Percentiles rank a stretch among this genome's conserved stretches.
These are phyloP conservation scores for Drosophila ananassae DNA, from an alignment of 1,140 invertebrate species.

Conservation along the genomic window DNA sequence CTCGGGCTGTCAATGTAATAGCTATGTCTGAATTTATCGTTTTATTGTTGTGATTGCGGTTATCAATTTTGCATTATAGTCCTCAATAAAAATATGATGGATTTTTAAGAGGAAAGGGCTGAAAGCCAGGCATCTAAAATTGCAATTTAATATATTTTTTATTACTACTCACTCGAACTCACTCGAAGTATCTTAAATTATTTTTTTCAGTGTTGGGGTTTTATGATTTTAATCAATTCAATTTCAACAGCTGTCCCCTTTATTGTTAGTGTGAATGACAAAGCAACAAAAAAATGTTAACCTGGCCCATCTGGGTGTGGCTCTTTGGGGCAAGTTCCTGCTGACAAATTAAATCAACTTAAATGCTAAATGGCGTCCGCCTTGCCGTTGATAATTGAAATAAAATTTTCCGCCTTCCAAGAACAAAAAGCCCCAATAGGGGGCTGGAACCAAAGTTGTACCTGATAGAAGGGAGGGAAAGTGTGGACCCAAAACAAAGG, in stretches of 20 bases:
- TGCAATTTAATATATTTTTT: background rate
- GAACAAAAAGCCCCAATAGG: slow-evolving; percentile 19
- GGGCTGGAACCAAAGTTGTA: background rate
- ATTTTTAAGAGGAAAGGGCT: background rate
- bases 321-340: slow-evolving; percentile 28
- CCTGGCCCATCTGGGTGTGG: slow-evolving; percentile 7
- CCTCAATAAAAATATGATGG: background rate
- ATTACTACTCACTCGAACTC: background rate
- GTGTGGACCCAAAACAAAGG: slow-evolving; percentile 55
- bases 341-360: slow-evolving; percentile 56
- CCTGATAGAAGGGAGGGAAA: slow-evolving; percentile 3
- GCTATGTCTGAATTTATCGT: slow-evolving; percentile 2
- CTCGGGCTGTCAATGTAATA: slow-evolving; percentile 12
- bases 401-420: slow-evolving; percentile 53
- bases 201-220: background rate
- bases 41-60: slow-evolving; percentile 17
- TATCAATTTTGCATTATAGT: slow-evolving; percentile 24
- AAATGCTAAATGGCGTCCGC: slow-evolving; percentile 41
- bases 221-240: slow-evolving; percentile 10
- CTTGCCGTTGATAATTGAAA: slow-evolving; percentile 74
- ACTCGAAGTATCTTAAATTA: background rate
- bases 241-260: slow-evolving; percentile 7
- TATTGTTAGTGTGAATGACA: slow-evolving; percentile 10
- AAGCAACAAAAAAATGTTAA: background rate
- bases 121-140: slow-evolving; percentile 1